phyloP scores from a whole-genome alignment of 1,140 invertebrate genomes.

The Leptinotarsa undecemlineata region DNA sequence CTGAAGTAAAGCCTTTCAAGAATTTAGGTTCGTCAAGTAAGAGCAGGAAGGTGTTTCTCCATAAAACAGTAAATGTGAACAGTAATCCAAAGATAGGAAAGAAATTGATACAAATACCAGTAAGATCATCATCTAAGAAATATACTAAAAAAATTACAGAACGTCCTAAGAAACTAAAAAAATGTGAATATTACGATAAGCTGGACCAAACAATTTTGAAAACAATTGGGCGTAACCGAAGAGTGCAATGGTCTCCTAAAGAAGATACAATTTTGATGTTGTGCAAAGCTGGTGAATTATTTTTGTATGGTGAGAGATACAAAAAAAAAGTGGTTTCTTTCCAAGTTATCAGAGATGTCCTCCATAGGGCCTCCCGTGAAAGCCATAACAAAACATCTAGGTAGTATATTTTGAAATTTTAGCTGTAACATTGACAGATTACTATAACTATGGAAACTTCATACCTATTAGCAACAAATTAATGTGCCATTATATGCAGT shows the following conservation, averaged over 20 bases:
- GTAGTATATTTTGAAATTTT: slow-evolving; percentile 14
- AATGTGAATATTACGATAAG: slow-evolving; percentile 62
- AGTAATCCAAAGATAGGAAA: slow-evolving; percentile 9
- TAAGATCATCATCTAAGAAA: slow-evolving; percentile 9
- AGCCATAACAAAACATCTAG: slow-evolving; percentile 61
- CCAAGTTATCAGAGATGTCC: slow-evolving; percentile 64
- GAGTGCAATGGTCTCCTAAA: slow-evolving; percentile 64
- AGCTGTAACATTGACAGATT: not conserved
- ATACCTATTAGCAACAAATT: too few relatives aligned
- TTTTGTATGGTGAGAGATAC: slow-evolving; percentile 62
- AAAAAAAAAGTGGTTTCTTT: slow-evolving; percentile 58
- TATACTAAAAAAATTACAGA: slow-evolving; percentile 20
- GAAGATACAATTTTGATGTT: slow-evolving; percentile 71
- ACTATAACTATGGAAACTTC: too few relatives aligned
- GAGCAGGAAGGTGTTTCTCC: slow-evolving; percentile 26
- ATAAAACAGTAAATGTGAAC: slow-evolving; percentile 14
- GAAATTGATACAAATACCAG: slow-evolving; percentile 6
- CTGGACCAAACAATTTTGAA: slow-evolving; percentile 69
- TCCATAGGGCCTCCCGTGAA: slow-evolving; percentile 62
- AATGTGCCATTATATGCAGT: too few relatives aligned
- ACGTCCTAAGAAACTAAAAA: slow-evolving; percentile 7
- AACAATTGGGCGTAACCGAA: slow-evolving; percentile 62
- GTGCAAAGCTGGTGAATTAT: slow-evolving; percentile 68
- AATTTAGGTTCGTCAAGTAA: slow-evolving; percentile 12
- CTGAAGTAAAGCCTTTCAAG: slow-evolving; percentile 20